Conservation (phyloP, 2,113 vertebrate species). For the Hoplias malabaricus region DNA sequence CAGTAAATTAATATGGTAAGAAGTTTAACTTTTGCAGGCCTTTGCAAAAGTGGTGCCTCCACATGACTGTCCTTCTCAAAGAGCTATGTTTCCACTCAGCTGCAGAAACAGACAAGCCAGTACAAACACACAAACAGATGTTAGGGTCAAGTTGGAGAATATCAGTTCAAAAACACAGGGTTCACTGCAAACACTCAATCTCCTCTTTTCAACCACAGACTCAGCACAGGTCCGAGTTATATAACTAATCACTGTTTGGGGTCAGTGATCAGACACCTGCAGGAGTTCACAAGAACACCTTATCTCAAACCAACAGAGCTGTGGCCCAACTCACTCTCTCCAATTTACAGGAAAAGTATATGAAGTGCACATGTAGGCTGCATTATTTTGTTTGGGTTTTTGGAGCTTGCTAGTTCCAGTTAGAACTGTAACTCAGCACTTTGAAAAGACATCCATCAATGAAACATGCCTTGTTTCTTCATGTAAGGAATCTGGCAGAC, state of each 20-base stretch:
- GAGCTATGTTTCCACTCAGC: not conserved
- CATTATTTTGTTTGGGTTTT: no score
- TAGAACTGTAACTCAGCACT: no score
- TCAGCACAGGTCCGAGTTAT: slow-evolving; percentile 13
- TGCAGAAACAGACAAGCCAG: not conserved
- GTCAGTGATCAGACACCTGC: not conserved
- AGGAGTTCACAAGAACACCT: not conserved
- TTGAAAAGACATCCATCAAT: no score
- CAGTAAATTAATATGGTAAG: no score
- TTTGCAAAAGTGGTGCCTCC: not conserved
- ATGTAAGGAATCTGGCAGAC: no score
- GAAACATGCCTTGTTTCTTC: no score
- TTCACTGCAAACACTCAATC: not conserved
- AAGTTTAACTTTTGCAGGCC: no score
- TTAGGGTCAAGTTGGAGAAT: not conserved
- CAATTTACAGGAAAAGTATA: not conserved
- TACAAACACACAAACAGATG: not conserved
- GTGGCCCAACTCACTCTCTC: not conserved
- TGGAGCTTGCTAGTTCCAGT: no score
- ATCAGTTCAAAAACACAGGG: not conserved
- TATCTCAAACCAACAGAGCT: not conserved
- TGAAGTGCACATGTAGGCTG: no score
- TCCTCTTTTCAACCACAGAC: not conserved
- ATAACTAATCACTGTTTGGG: not conserved
- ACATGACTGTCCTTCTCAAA: slow-evolving; percentile 12